A percentile compares a stretch with the other conserved stretches of the same genome.
Evolutionary conservation across 1,140 invertebrate genomes (phyloP).

Genomic region (Lordiphosa stackelbergi): DNA sequence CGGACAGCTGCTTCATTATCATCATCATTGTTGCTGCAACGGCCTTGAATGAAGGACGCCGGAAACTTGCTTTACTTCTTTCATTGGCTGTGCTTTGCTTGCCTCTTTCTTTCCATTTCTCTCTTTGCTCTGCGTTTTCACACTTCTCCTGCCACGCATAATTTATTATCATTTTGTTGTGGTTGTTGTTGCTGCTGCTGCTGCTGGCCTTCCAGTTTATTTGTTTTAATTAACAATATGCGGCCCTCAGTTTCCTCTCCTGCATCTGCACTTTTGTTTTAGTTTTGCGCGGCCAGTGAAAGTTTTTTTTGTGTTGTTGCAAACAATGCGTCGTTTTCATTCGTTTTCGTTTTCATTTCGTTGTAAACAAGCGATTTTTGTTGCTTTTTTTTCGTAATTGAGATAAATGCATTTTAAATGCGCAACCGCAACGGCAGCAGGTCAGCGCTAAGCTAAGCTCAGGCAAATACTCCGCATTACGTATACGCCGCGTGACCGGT

Average conservation of each 20-base stretch:
- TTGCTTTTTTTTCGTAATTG: slow-evolving; percentile 58
- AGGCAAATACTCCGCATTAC: slow-evolving; percentile 39
- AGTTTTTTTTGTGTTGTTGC: slow-evolving; percentile 52
- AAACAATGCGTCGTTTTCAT: slow-evolving; percentile 65
- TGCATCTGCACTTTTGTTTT: slow-evolving; percentile 62
- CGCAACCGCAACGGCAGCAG: slow-evolving; percentile 33
- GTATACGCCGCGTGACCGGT: slow-evolving; percentile 34
- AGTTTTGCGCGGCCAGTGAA: slow-evolving; percentile 64
- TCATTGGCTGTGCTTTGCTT: slow-evolving; percentile 18
- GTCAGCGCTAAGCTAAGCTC: neutral
- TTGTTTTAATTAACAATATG: slow-evolving; percentile 70
- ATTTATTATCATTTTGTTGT: slow-evolving; percentile 50
- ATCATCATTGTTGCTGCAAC: slow-evolving; percentile 35
- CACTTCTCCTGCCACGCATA: slow-evolving; percentile 48
- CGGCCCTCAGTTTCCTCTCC: slow-evolving; percentile 33
- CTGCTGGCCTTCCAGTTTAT: slow-evolving; percentile 46
- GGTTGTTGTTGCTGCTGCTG: slow-evolving; percentile 13
- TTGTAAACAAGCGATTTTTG: slow-evolving; percentile 66
- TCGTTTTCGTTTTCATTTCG: slow-evolving; percentile 49
- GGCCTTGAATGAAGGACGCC: slow-evolving; percentile 73
- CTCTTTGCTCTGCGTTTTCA: slow-evolving; percentile 8
- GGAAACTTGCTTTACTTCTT: slow-evolving; percentile 61
- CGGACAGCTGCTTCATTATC: slow-evolving; percentile 35
- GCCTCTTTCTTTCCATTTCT: slow-evolving; percentile 26
- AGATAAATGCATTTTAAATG: slow-evolving; percentile 75